A percentile compares a stretch with the other conserved stretches of the same genome.
phyloP scores from a whole-genome alignment of 1,140 invertebrate species.

The Drosophila nasuta region DNA sequence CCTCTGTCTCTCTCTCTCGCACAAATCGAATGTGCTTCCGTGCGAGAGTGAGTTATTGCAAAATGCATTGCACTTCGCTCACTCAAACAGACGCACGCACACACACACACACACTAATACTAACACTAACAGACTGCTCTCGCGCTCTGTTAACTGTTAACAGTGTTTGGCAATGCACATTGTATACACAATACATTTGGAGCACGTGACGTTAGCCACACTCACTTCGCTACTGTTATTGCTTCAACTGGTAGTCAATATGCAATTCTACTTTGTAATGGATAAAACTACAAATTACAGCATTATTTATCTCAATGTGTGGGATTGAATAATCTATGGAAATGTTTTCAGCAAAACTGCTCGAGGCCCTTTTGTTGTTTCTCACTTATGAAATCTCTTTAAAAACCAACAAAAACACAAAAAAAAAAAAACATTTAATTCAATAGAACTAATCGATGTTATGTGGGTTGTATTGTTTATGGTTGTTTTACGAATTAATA shows the following conservation, averaged over 20 bases:
- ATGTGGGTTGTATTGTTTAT: conserved; percentile 3
- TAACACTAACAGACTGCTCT: not conserved
- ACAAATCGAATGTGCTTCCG: not conserved
- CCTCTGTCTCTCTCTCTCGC: not conserved
- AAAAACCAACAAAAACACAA: no score
- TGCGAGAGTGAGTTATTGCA: conserved; percentile 1
- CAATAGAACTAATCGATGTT: not conserved
- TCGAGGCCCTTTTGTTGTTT: not conserved
- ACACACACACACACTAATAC: not conserved
- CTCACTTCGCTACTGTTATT: conserved; percentile 4
- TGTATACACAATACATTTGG: conserved; percentile 3
- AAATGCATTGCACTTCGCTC: conserved; percentile 2
- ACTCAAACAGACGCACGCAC: not conserved
- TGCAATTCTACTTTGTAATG: not conserved
- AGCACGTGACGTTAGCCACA: conserved; percentile 16
- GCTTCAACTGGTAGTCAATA: not conserved
- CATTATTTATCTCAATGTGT: not conserved
- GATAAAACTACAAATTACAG: not conserved
- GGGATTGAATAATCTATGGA: not conserved
- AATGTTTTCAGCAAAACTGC: not conserved
- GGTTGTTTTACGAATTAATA: conserved; percentile 3
- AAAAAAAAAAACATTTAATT: not conserved
- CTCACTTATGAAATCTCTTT: not conserved
- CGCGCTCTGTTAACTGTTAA: conserved; percentile 18
- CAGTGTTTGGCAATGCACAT: conserved; percentile 13